phyloP scores from a whole-genome alignment of 2,797 vertebrate genomes.

The Adrianichthys oophorus region DNA sequence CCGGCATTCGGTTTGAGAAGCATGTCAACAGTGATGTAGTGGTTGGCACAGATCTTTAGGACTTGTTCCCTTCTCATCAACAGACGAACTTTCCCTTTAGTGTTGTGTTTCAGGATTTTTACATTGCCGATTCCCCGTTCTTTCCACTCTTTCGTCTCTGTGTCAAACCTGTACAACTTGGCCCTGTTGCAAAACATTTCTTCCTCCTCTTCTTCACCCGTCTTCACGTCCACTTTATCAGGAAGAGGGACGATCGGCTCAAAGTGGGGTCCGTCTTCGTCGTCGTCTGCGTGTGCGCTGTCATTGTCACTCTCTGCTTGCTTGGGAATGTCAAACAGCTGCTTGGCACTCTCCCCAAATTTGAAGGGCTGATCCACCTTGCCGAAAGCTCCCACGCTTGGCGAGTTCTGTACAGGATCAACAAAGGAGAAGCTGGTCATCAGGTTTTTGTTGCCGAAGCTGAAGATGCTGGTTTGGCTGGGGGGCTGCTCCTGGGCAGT shows the following conservation, averaged over 20 bases:
- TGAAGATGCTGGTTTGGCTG: slow-evolving; percentile 80
- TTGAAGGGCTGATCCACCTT: slow-evolving; percentile 79
- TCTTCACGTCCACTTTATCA: slow-evolving; percentile 97
- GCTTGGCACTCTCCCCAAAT: slow-evolving; percentile 76
- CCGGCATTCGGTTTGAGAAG: slow-evolving; percentile 88
- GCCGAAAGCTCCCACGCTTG: slow-evolving; percentile 73
- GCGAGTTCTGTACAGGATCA: slow-evolving; percentile 69
- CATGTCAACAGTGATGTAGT: slow-evolving; percentile 95
- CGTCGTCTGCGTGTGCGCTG: slow-evolving; percentile 87
- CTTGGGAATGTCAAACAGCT: slow-evolving; percentile 67
- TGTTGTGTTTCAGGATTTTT: slow-evolving; percentile 92
- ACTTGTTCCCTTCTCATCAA: slow-evolving; percentile 98
- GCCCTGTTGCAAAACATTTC: slow-evolving; percentile 96
- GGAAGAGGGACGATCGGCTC: slow-evolving; percentile 97
- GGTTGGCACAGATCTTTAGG: slow-evolving; percentile 97
- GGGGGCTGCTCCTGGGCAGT: slow-evolving; percentile 61
- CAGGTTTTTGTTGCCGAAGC: slow-evolving; percentile 82
- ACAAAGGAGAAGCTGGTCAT: slow-evolving; percentile 75
- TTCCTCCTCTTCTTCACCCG: slow-evolving; percentile 97
- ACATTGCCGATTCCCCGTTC: slow-evolving; percentile 93
- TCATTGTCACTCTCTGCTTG: slow-evolving; percentile 86
- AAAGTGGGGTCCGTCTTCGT: slow-evolving; percentile 98
- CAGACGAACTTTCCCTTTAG: slow-evolving; percentile 92
- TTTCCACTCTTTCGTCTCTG: slow-evolving; percentile 95
- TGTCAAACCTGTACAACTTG: slow-evolving; percentile 93